A percentile compares a stretch with the other conserved stretches of the same genome.
phyloP scores from a whole-genome alignment of 2,888 invertebrate genomes.

The Hirudinaria manillensis region DNA sequence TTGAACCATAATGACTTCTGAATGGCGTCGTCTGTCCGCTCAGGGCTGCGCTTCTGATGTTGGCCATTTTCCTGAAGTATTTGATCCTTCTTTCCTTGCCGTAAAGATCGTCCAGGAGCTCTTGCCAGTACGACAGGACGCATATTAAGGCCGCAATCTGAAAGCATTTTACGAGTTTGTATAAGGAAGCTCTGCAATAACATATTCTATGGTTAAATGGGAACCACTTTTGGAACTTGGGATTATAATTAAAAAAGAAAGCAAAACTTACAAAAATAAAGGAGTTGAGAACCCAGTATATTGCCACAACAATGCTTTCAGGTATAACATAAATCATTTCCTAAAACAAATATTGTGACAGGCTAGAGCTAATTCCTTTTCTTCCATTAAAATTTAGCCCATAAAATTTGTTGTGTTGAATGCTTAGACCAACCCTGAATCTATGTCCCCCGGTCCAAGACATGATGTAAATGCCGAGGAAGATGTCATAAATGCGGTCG shows the following conservation, averaged over 20 bases:
- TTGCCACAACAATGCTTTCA: constrained; percentile 36
- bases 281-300: constrained; percentile 39
- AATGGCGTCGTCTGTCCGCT: constrained; percentile 36
- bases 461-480: constrained; percentile 38
- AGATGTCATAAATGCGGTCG: constrained; percentile 34
- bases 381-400: too few species aligned
- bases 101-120: constrained; percentile 37
- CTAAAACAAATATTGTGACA: constrained; percentile 30
- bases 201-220: too few species aligned
- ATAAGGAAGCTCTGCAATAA: neutral
- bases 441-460: constrained; percentile 40
- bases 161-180: neutral
- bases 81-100: constrained; percentile 38
- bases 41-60: constrained; percentile 37
- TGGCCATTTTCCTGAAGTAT: constrained; percentile 38
- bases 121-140: constrained; percentile 41
- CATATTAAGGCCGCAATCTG: constrained; percentile 39
- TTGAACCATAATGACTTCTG: constrained; percentile 34
- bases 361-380: too few species aligned
- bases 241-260: neutral
- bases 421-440: constrained; percentile 32
- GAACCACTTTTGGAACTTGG: too few species aligned
- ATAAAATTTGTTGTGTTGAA: too few species aligned
- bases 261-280: constrained; percentile 35
- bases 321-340: constrained; percentile 40